Evolutionary conservation across 2,888 invertebrate species (phyloP), one percentile per base, ranked within the genome.

Genomic region (Vannuccia rotundouncinata): DNA sequence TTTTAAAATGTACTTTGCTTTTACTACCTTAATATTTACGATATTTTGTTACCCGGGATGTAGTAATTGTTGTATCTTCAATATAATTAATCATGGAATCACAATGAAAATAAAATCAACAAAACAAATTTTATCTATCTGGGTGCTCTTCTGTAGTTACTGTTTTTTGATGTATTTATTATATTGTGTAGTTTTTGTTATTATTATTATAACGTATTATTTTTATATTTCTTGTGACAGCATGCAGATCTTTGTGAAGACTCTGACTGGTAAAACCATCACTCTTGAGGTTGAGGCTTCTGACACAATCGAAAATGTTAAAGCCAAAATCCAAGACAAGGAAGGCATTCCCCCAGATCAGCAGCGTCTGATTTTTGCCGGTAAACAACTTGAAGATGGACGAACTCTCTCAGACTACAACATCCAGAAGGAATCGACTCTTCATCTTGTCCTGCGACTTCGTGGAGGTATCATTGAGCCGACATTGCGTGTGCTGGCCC

Each of bases 401-500:
- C 92, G 94, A 79, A 95, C 95, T 0, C 90, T 96, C 31, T 93
- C 93, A 0, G 95, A 96, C 87, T 95, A 95, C 89, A 95, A 95
- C 89, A 95, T 95, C 86, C 95, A 96, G 89, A 95, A 95, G 89
- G 95, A 95, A 89, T 95, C 95, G 0, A 97, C 96, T 2, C 91
- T 96, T 83, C 95, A 96, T 89, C 84, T 90, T 90, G 95, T 96
- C 83, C 91, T 97, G 82, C 93, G 95, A 90, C 92, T 97, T 84
- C 92, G 95, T 88, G 96, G 96, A 91, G 92, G 95, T 90, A 95
- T 97, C 84, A 99, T 99, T 89, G 99, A 99, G 89, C 99, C 99
- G 60, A 95, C 95, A 82, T 92, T 99, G 77, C 92, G 95, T 87
- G 92, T 95, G 86, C 90, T 99, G 89, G 98, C 99, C n/a, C 94